Conservation (phyloP, 2,113 vertebrate genomes). For the Himantopus leucocephalus region DNA sequence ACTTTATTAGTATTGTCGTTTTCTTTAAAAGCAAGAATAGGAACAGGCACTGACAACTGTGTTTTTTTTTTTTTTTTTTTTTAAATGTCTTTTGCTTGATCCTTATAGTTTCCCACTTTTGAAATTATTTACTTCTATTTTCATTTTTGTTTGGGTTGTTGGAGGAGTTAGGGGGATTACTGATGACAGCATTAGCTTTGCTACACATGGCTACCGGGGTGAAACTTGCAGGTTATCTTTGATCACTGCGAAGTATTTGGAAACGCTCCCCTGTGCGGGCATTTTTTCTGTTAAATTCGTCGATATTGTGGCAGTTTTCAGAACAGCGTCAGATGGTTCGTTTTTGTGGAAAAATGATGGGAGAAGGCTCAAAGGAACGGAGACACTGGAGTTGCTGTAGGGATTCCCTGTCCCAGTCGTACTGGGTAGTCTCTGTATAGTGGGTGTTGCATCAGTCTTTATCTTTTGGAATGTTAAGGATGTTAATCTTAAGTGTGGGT, state of each 20-base stretch:
- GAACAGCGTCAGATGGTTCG: background rate
- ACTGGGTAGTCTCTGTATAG: background rate
- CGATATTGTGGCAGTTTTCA: background rate
- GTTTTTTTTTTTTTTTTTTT: background rate
- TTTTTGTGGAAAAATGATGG: background rate
- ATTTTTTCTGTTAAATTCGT: background rate
- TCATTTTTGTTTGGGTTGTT: background rate
- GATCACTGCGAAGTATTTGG: background rate
- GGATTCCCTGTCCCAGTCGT: background rate
- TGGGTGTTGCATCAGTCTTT: background rate
- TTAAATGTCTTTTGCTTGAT: background rate
- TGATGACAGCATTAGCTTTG: background rate
- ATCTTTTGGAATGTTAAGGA: background rate
- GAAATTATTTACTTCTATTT: background rate
- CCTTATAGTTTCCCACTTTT: background rate
- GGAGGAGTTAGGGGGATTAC: background rate
- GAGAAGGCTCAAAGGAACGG: background rate
- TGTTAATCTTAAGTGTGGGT: background rate
- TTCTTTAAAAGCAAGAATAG: background rate
- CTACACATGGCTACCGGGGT: background rate
- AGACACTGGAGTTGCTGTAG: background rate
- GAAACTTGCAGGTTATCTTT: background rate
- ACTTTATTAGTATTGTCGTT: background rate
- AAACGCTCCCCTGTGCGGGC: background rate
- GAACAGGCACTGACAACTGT: background rate